A percentile compares a stretch with the other conserved stretches of the same genome.
These are phyloP conservation scores for Ranitomeya imitator DNA, from an alignment of 2,113 vertebrate genomes.

Conservation along the genomic window DNA sequence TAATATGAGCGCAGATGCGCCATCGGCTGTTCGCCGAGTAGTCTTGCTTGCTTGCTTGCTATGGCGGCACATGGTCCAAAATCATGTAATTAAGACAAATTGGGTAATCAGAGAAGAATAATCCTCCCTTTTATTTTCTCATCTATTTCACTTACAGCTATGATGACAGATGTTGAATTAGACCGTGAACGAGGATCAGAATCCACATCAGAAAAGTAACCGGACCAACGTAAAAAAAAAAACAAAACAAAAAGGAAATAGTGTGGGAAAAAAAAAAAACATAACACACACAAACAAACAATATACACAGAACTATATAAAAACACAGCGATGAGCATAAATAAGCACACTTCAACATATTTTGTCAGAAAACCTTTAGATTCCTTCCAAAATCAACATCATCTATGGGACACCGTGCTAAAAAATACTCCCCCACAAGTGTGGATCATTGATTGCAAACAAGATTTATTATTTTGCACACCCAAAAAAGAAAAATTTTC, in stretches of 20 bases:
- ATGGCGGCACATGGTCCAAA: constrained; percentile 67
- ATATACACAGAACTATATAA: too few species aligned
- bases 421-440: too few species aligned
- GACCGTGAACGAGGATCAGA: constrained; percentile 62
- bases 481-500: too few species aligned
- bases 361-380: too few species aligned
- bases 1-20: constrained; percentile 60
- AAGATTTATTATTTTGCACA: too few species aligned
- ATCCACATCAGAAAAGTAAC: constrained; percentile 36
- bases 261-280: not conserved
- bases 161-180: constrained; percentile 69
- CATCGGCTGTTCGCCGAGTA: constrained; percentile 65
- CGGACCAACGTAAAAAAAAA: not conserved
- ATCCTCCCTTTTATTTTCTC: constrained; percentile 71
- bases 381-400: too few species aligned
- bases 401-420: too few species aligned
- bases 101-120: constrained; percentile 73
- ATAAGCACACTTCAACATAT: too few species aligned
- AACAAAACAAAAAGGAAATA: not conserved
- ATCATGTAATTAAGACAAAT: constrained; percentile 75
- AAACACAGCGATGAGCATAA: too few species aligned
- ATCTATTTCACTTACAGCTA: constrained; percentile 71
- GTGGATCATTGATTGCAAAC: too few species aligned
- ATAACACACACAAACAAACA: not conserved
- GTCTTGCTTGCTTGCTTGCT: constrained; percentile 69